Evolutionary conservation across 2,113 vertebrate genomes (phyloP).

Genomic region (Oceanodroma tethys): DNA sequence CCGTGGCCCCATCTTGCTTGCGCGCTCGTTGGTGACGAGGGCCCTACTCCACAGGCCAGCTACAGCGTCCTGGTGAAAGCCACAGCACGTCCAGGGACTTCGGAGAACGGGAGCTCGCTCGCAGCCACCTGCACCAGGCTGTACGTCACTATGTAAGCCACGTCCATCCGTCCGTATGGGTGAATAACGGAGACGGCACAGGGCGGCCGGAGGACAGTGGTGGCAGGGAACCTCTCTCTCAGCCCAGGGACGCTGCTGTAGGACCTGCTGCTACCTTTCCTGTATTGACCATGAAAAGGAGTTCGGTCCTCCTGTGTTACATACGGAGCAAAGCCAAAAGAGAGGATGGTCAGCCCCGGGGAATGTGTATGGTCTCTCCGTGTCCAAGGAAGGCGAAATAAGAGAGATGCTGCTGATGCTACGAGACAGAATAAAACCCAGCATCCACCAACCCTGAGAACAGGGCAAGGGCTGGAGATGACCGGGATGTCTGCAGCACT

Average conservation of each 20-base stretch:
- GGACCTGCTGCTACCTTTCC: neutral
- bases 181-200: neutral
- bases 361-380: fast-evolving
- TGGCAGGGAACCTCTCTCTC: neutral
- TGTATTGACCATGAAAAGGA: neutral
- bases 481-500: fast-evolving
- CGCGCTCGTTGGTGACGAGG: neutral
- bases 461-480: neutral
- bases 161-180: fast-evolving
- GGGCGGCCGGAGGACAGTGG: fast-evolving
- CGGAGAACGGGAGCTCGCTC: fast-evolving
- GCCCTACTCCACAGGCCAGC: neutral
- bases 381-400: neutral
- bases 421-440: neutral
- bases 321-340: neutral
- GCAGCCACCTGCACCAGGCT: neutral
- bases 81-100: fast-evolving
- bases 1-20: neutral
- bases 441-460: neutral
- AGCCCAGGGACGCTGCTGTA: neutral
- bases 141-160: neutral
- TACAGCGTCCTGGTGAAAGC: neutral
- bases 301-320: fast-evolving
- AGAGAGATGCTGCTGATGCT: neutral
- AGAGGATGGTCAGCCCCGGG: neutral